These are phyloP conservation scores for Pedicia rivosa DNA, from an alignment of 2,888 invertebrate species.

Conservation along the genomic window DNA sequence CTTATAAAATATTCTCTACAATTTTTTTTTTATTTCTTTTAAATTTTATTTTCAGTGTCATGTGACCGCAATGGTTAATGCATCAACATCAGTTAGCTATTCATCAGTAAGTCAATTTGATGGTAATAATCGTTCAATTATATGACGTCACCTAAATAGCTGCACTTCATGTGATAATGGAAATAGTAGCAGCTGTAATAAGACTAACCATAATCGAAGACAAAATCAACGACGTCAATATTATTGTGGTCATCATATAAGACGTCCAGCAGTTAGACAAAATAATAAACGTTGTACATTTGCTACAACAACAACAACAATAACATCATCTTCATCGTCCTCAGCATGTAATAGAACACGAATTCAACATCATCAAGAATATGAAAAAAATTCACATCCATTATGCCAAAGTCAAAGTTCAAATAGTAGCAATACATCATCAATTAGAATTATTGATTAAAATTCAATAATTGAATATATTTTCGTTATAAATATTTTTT, in stretches of 20 bases:
- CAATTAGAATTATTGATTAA: slow-evolving; percentile 14
- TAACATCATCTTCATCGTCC: neutral
- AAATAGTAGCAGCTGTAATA: slow-evolving; percentile 1
- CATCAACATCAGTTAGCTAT: slow-evolving; percentile 30
- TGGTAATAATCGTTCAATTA: slow-evolving; percentile 25
- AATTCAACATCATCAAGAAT: neutral
- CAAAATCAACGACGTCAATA: slow-evolving; percentile 29
- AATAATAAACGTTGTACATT: slow-evolving; percentile 24
- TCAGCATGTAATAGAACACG: neutral
- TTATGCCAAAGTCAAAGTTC: slow-evolving; percentile 14
- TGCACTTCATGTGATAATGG: slow-evolving; percentile 28
- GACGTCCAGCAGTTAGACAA: slow-evolving; percentile 6
- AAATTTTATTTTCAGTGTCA: slow-evolving; percentile 22
- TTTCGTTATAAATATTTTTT: too few relatives aligned
- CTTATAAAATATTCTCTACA: neutral
- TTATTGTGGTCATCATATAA: slow-evolving; percentile 18
- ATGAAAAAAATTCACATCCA: slow-evolving; percentile 7
- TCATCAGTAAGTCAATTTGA: slow-evolving; percentile 30
- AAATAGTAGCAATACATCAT: slow-evolving; percentile 14
- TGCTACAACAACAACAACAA: slow-evolving; percentile 20
- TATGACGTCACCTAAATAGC: slow-evolving; percentile 32
- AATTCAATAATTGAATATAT: too few relatives aligned
- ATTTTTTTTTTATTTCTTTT: neutral
- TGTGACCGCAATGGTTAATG: slow-evolving; percentile 31
- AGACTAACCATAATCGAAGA: slow-evolving; percentile 17